Evolutionary conservation across 2,888 invertebrate genomes (phyloP).

Genomic region (Plebejus melissa): DNA sequence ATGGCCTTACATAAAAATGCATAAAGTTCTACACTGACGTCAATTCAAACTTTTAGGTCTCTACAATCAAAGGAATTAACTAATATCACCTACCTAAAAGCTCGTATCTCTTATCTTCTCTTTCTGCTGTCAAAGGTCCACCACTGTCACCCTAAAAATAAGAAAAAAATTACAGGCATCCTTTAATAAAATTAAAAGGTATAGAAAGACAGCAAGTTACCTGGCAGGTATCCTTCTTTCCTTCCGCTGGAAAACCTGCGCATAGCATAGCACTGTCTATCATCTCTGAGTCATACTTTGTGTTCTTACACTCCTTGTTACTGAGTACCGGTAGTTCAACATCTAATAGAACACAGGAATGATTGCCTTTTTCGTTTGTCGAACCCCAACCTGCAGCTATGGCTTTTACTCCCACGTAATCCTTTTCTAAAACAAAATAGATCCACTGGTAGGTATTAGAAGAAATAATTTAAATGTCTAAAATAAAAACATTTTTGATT

Average conservation of each 20-base stretch:
- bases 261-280: constrained; percentile 93
- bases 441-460: not conserved
- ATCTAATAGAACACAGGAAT: constrained; percentile 88
- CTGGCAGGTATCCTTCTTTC: constrained; percentile 90
- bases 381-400: constrained; percentile 94
- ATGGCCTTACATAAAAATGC: no score
- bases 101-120: constrained; percentile 84
- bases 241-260: constrained; percentile 85
- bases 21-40: no score
- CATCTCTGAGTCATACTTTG: constrained; percentile 89
- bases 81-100: constrained; percentile 80
- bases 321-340: constrained; percentile 85
- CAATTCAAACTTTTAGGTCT: no score
- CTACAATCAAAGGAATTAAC: not conserved
- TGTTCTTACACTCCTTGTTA: constrained; percentile 84
- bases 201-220: constrained; percentile 58
- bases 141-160: constrained; percentile 86
- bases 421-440: constrained; percentile 48
- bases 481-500: not conserved
- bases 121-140: constrained; percentile 85
- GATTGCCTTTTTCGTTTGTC: constrained; percentile 87
- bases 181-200: not conserved
- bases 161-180: not conserved
- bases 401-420: constrained; percentile 82
- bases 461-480: not conserved